These are phyloP conservation scores for Formica selysi DNA, from an alignment of 1,140 invertebrate species.

Conservation along the genomic window DNA sequence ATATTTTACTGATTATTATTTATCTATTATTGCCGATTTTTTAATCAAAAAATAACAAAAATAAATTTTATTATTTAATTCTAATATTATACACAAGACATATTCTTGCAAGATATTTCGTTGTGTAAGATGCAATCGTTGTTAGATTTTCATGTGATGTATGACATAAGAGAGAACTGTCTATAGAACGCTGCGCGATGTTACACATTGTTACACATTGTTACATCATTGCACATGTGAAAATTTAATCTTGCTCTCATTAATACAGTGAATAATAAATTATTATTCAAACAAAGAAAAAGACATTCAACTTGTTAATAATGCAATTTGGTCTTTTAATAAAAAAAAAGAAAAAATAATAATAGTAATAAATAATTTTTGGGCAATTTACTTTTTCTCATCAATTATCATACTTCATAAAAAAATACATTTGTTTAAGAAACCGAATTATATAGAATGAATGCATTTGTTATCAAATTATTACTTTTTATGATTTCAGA, in stretches of 20 bases:
- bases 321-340: neutral
- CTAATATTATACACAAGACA: neutral
- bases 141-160: slow-evolving; percentile 37
- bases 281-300: neutral
- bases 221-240: slow-evolving; percentile 35
- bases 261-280: slow-evolving; percentile 25
- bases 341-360: neutral
- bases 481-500: neutral
- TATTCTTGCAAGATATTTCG: slow-evolving; percentile 12
- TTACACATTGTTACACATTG: slow-evolving; percentile 9
- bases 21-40: neutral
- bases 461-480: neutral
- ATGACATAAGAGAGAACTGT: slow-evolving; percentile 41
- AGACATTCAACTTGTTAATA: neutral
- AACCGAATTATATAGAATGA: neutral
- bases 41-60: slow-evolving; percentile 9
- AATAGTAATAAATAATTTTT: neutral
- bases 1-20: neutral
- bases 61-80: slow-evolving; percentile 14
- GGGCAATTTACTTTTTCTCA: neutral
- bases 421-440: neutral
- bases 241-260: slow-evolving; percentile 13
- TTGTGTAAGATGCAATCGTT: neutral
- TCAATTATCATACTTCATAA: neutral
- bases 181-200: slow-evolving; percentile 6